Base-by-base conservation (phyloP, 1,140 invertebrate species). In the Temnothorax longispinosus region DNA sequence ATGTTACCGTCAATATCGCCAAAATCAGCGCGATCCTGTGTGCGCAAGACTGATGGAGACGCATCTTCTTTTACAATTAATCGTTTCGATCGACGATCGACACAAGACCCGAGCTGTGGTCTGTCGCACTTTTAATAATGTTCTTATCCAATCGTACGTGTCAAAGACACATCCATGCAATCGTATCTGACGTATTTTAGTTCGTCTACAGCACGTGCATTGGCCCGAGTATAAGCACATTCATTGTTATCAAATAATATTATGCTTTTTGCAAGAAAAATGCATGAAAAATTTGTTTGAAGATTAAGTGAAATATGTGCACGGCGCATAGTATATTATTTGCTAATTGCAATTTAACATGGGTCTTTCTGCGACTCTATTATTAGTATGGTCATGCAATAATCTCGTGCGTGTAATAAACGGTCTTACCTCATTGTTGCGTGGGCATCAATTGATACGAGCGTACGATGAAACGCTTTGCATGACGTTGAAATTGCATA, bases 81-180 rank as follows among this genome's bases (percentile, higher is more conserved):
- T 21, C 6, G n/a, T 21, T 58, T 67, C 15, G 21, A 21, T 15
- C 27, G 50, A 76, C 15, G 21, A 21, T 15, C 27, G 50, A 76
- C 27, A 71, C 5, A 47, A 76, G 21, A 64, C 58, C 10, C 5
- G 60, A 58, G 11, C 10, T 38, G 38, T 0, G 21, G 13, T 2
- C 85, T 62, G 60, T 89, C 80, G 52, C 52, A 7, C 32, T 87
- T 92, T 91, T 90, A 88, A 89, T 76, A 62, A 81, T 32, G 8
- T 65, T 65, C 60, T 87, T 92, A 89, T 90, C 88, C 71, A n/a
- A 38, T 18, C 4, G 67, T 85, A 87, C 89, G 86, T 90, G 87
- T 65, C 60, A 15, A 74, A 80, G 50, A 41, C 18, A 69, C 32
- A 44, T 35, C 76, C 54, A 15, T 44, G 67, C 64, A 88, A 88